These are phyloP conservation scores for Falco peregrinus DNA, from an alignment of 2,797 vertebrate genomes.

Conservation along the genomic window DNA sequence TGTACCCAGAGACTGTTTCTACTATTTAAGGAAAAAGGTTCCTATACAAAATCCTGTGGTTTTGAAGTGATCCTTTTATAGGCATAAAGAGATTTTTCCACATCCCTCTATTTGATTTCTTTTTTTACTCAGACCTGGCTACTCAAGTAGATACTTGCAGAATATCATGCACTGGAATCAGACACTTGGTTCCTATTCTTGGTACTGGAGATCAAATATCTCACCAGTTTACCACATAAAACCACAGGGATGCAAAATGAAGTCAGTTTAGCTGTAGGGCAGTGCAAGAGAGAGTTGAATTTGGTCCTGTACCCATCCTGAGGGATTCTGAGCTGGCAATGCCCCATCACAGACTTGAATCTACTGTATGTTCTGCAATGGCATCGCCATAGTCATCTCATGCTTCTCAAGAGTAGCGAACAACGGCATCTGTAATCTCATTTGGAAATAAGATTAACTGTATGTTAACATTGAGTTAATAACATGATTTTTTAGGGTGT, in stretches of 20 bases:
- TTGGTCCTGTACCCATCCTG: rapidly evolving
- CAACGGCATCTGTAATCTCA: not conserved
- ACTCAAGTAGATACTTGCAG: conserved; percentile 7
- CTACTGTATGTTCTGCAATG: not conserved
- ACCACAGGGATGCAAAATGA: not conserved
- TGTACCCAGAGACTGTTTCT: conserved; percentile 36
- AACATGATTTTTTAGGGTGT: not conserved
- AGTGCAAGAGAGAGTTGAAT: not conserved
- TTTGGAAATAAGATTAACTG: not conserved
- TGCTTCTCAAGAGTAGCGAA: not conserved
- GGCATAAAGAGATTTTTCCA: conserved; percentile 65
- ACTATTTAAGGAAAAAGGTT: conserved; percentile 67
- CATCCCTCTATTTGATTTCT: conserved; percentile 40
- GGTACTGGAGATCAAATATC: not conserved
- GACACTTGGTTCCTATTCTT: not conserved
- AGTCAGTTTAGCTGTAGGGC: not conserved
- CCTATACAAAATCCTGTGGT: conserved; percentile 62
- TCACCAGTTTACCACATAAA: conserved; percentile 14
- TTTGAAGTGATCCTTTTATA: conserved; percentile 71
- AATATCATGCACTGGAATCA: not conserved
- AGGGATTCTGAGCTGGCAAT: not conserved
- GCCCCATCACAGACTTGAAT: not conserved
- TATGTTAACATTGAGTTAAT: not conserved
- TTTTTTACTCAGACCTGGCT: conserved; percentile 30
- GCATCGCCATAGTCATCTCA: not conserved